Evolutionary conservation across 92 coral and sea anemone species (phyloP).

Genomic region (Phymanthus crucifer): DNA sequence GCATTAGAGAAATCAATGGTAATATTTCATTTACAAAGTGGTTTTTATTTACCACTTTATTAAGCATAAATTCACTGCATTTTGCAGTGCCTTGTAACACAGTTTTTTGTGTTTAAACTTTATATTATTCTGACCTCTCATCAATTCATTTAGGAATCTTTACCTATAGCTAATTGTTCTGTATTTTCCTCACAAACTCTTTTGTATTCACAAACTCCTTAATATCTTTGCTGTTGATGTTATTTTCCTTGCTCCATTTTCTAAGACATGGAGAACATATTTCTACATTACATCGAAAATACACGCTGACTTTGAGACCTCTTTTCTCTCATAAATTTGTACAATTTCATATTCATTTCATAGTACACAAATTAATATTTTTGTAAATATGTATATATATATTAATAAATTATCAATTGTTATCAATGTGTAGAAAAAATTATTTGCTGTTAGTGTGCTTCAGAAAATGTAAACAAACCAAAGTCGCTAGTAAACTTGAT

Average conservation of each 20-base stretch:
- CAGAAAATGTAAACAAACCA: too few relatives aligned
- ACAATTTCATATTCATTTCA: neutral
- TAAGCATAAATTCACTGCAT: neutral
- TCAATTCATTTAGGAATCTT: neutral
- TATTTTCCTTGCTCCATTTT: neutral
- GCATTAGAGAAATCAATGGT: neutral
- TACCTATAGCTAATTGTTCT: neutral
- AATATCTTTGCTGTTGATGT: neutral
- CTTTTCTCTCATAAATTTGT: neutral
- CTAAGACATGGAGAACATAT: neutral
- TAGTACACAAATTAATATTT: neutral
- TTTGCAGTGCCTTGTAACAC: constrained; percentile 31
- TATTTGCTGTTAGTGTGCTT: neutral
- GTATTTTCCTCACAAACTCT: neutral
- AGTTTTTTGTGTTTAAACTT: constrained; percentile 19
- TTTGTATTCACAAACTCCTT: neutral
- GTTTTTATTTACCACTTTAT: neutral
- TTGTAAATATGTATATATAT: neutral
- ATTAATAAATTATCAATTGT: constrained; percentile 4
- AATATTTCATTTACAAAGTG: neutral
- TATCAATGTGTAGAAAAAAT: neutral
- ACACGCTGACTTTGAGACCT: neutral
- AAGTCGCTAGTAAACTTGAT: too few relatives aligned
- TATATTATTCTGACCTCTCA: neutral
- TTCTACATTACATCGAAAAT: neutral